phyloP scores from a whole-genome alignment of 2,113 vertebrate genomes.

The Grus americana region DNA sequence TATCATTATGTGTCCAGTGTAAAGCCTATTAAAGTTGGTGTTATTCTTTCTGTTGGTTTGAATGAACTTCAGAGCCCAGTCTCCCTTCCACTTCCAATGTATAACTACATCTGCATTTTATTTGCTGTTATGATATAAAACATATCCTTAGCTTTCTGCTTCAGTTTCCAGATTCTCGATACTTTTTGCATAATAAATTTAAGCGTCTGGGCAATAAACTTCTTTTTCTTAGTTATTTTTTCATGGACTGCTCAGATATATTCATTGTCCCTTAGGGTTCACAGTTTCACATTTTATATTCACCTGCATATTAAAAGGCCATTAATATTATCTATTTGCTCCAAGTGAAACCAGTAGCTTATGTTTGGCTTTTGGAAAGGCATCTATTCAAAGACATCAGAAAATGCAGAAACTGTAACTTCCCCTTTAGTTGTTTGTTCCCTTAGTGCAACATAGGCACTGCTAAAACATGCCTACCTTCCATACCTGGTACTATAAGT shows the following conservation, averaged over 20 bases:
- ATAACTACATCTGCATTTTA: neutral
- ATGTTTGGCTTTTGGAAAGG: neutral
- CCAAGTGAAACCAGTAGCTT: neutral
- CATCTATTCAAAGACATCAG: neutral
- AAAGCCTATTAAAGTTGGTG: neutral
- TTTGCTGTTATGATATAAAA: neutral
- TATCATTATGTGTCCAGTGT: neutral
- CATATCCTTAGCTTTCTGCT: neutral
- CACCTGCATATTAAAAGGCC: neutral
- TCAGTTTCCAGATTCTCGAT: neutral
- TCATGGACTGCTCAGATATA: neutral
- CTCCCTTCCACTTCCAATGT: neutral
- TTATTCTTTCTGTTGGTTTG: neutral
- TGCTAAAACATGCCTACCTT: neutral
- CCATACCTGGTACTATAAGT: neutral
- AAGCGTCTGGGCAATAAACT: neutral
- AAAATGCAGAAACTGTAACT: neutral
- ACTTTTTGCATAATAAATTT: neutral
- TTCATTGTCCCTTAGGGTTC: neutral
- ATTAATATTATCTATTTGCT: slow-evolving; percentile 18
- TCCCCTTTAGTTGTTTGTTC: neutral
- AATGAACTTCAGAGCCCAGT: neutral
- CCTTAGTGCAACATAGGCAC: neutral
- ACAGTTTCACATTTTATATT: neutral
- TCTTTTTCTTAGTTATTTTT: neutral